These are phyloP conservation scores for Melanostoma mellinum DNA, from an alignment of 2,888 invertebrate species.

Conservation along the genomic window DNA sequence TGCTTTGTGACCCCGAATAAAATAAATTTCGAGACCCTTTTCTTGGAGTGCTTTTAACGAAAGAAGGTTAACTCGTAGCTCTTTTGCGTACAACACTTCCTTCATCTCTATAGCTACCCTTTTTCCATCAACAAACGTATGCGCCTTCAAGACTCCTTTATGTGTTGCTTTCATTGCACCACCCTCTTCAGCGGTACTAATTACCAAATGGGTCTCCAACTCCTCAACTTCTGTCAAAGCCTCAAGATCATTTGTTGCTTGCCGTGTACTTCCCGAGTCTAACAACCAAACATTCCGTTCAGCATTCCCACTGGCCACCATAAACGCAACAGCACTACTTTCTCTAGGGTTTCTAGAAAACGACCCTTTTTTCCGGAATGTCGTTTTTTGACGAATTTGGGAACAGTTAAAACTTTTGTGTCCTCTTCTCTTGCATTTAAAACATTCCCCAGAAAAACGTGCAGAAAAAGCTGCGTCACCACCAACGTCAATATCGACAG, in stretches of 20 bases:
- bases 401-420: constrained; percentile 52
- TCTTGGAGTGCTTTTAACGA: constrained; percentile 9
- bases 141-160: constrained; percentile 17
- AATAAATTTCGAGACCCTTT: constrained; percentile 16
- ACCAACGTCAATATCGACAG: background rate
- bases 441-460: constrained; percentile 33
- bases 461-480: constrained; percentile 43
- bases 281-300: constrained; percentile 36
- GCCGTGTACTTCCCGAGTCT: constrained; percentile 30
- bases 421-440: constrained; percentile 36
- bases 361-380: background rate
- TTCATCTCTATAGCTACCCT: constrained; percentile 12
- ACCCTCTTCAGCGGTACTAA: constrained; percentile 17
- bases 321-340: constrained; percentile 15
- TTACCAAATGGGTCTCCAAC: constrained; percentile 10
- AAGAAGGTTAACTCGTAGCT: constrained; percentile 20
- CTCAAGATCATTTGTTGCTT: constrained; percentile 21
- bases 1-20: background rate
- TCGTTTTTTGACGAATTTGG: constrained; percentile 12
- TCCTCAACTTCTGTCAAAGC: constrained; percentile 15
- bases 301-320: constrained; percentile 17
- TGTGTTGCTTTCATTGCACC: constrained; percentile 22
- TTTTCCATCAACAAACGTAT: constrained; percentile 12
- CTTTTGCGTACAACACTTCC: constrained; percentile 22
- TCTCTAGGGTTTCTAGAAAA: constrained; percentile 9